These are phyloP conservation scores for Microcebus griseorufus DNA, from an alignment of 2,113 vertebrate genomes.

Conservation along the genomic window DNA sequence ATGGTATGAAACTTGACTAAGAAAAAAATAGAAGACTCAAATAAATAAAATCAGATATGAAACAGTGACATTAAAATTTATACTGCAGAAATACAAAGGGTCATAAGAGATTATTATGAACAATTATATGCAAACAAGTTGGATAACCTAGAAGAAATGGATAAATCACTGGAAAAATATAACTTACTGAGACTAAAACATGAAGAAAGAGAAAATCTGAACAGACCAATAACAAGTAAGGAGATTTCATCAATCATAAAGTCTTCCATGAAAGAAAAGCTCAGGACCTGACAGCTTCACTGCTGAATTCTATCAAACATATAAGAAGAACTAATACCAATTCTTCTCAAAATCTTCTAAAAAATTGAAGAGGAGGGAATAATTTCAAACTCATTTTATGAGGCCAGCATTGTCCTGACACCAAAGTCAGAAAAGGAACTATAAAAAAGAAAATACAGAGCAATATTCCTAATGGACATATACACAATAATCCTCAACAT, in stretches of 20 bases:
- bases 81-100: background rate
- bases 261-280: background rate
- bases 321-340: background rate
- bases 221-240: background rate
- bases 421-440: background rate
- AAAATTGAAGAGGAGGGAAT: background rate
- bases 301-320: background rate
- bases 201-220: background rate
- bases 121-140: background rate
- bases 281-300: background rate
- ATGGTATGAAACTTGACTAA: background rate
- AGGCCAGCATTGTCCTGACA: background rate
- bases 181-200: background rate
- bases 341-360: background rate
- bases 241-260: background rate
- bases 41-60: background rate
- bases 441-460: background rate
- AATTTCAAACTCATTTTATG: background rate
- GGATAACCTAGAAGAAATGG: background rate
- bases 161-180: background rate
- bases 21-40: background rate
- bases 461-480: background rate
- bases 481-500: background rate
- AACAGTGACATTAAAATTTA: background rate
- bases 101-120: background rate